Base-by-base conservation (phyloP, 1,140 invertebrate genomes). In the Cheumatopsyche charites region DNA sequence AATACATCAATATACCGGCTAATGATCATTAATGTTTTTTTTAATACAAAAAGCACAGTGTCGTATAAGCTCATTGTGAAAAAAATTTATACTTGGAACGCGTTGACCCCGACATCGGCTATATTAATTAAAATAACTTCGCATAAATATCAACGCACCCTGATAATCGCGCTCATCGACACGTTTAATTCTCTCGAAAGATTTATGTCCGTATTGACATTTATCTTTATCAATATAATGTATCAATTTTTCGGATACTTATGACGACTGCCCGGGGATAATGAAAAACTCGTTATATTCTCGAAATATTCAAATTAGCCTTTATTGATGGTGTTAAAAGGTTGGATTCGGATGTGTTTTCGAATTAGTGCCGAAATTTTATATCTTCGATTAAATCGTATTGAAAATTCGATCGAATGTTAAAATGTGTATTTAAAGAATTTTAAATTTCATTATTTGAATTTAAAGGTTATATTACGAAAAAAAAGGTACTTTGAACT, bases 1-100 rank as follows among this genome's bases (percentile, higher is more conserved):
- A 58, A 58, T 58, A 58, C 23, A 19, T 23, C 55, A 26, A 58
- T 58, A 58, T 25, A 58, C 9, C 55, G 12, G 17, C 23, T 58
- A 58, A 58, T 58, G 55, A 58, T 23, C 55, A 23, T 58, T 58
- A 58, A 58, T 58, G 55, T 58, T 58, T 58, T 58, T n/a, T 58
- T 58, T 58, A 58, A 58, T 58, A 58, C 23, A 11, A 58, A 58
- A 58, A 21, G 23, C 55, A 58, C 17, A n/a, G 12, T 23, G 19
- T 36, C 29, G 23, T 58, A 58, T 25, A 13, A 58, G n/a, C 23
- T 58, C 9, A 58, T 58, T 58, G 45, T 7, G 47, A 52, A 26
- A 58, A 58, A 58, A 58, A 25, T 23, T 58, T 58, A 25, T 58
- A 58, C 2, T 13, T 13, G 21, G n/a, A 23, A 58, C 12, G 55